A percentile compares a stretch with the other conserved stretches of the same genome.
Evolutionary conservation across 1,140 invertebrate species (phyloP).

Genomic region (Maniola jurtina): DNA sequence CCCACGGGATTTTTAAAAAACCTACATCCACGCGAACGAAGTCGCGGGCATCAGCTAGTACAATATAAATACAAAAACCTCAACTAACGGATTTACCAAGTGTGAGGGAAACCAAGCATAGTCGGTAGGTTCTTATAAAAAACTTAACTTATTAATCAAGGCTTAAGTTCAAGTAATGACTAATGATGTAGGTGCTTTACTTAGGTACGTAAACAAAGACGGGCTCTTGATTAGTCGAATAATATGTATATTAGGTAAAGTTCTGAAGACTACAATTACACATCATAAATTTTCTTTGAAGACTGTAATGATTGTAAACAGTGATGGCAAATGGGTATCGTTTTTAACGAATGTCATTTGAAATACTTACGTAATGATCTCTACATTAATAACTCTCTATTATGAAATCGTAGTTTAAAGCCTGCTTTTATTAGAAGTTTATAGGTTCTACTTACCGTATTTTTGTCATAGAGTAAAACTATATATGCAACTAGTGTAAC

Average conservation of each 20-base stretch:
- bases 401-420: background rate
- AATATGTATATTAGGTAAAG: background rate
- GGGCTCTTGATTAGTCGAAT: background rate
- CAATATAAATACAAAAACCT: too few species aligned
- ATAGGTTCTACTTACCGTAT: background rate
- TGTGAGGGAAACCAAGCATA: too few species aligned
- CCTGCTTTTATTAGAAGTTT: background rate
- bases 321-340: slow-evolving; percentile 38
- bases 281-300: slow-evolving; percentile 54
- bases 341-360: slow-evolving; percentile 41
- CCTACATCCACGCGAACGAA: too few species aligned
- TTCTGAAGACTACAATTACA: slow-evolving; percentile 41
- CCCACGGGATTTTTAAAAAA: too few species aligned
- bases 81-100: too few species aligned
- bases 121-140: too few species aligned
- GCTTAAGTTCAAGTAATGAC: too few species aligned
- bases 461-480: background rate
- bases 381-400: slow-evolving; percentile 1
- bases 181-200: too few species aligned
- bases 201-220: background rate
- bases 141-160: too few species aligned
- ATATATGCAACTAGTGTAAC: too few species aligned
- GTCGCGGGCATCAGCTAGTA: too few species aligned
- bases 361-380: slow-evolving; percentile 41
- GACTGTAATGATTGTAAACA: slow-evolving; percentile 42